These are phyloP conservation scores for Leucopsar rothschildi DNA, from an alignment of 2,113 vertebrate genomes.

Conservation along the genomic window DNA sequence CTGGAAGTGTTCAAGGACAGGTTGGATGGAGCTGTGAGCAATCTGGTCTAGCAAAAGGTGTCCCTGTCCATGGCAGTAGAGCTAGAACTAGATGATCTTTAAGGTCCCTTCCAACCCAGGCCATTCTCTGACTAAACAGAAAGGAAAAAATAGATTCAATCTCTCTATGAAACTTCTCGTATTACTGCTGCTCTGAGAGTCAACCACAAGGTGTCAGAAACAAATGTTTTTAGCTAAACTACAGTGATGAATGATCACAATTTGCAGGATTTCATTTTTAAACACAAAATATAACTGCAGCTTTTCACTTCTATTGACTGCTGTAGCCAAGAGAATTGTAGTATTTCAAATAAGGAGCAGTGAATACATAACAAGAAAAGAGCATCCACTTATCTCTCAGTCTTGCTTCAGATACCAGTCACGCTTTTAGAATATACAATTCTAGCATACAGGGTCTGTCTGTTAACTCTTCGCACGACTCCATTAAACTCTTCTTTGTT, in stretches of 20 bases:
- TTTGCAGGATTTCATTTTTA: not conserved
- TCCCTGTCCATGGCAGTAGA: too few relatives aligned
- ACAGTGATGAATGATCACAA: not conserved
- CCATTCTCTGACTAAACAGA: not conserved
- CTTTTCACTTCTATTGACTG: not conserved
- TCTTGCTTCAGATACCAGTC: not conserved
- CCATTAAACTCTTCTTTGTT: not conserved
- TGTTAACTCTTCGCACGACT: not conserved
- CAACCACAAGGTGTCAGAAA: constrained; percentile 5
- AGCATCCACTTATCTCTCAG: not conserved
- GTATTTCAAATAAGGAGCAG: not conserved
- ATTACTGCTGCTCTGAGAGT: not conserved
- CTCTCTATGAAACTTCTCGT: not conserved
- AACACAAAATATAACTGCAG: not conserved
- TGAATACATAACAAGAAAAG: not conserved
- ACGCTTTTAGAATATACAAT: not conserved
- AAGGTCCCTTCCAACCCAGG: not conserved
- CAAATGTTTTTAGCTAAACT: not conserved
- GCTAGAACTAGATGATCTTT: not conserved
- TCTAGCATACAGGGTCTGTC: not conserved
- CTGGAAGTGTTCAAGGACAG: not conserved
- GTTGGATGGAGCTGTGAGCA: not conserved
- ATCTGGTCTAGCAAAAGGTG: not conserved
- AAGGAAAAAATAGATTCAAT: not conserved
- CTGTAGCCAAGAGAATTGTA: not conserved